These are phyloP conservation scores for Sminthurinus aureus DNA, from an alignment of 2,888 invertebrate genomes.

Conservation along the genomic window DNA sequence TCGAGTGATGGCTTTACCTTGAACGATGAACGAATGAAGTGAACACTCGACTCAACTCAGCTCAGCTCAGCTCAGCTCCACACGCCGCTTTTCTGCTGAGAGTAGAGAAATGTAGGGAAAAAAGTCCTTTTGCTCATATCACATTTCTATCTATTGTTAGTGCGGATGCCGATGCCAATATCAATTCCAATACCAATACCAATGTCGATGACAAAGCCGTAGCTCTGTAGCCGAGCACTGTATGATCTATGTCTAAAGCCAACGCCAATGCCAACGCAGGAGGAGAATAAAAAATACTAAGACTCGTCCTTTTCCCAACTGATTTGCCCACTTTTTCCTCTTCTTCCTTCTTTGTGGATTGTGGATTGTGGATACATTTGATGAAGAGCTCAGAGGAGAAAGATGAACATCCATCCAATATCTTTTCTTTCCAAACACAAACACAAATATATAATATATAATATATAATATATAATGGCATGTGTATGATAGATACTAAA, in stretches of 20 bases:
- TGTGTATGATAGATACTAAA: not conserved
- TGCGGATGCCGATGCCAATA: not conserved
- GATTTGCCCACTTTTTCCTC: not conserved
- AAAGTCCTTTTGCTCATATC: not conserved
- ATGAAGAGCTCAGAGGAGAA: not conserved
- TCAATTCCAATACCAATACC: not conserved
- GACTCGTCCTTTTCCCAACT: not conserved
- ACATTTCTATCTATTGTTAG: not conserved
- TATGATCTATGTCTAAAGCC: not conserved
- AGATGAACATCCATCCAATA: not conserved
- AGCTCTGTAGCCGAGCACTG: no score
- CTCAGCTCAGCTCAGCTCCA: not conserved
- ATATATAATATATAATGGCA: not conserved
- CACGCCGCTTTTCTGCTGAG: not conserved
- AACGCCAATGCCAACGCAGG: not conserved
- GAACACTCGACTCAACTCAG: no score
- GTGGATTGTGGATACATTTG: not conserved
- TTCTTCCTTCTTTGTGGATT: not conserved
- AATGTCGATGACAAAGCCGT: not conserved
- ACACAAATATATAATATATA: not conserved
- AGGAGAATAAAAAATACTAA: not conserved
- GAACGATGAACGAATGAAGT: no score
- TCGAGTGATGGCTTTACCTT: no score
- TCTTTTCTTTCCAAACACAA: not conserved
- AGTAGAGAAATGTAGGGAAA: not conserved